Evolutionary conservation across 2,888 invertebrate genomes (phyloP), one percentile per base, ranked within the genome.

Genomic region (Tetanocera ferruginea): DNA sequence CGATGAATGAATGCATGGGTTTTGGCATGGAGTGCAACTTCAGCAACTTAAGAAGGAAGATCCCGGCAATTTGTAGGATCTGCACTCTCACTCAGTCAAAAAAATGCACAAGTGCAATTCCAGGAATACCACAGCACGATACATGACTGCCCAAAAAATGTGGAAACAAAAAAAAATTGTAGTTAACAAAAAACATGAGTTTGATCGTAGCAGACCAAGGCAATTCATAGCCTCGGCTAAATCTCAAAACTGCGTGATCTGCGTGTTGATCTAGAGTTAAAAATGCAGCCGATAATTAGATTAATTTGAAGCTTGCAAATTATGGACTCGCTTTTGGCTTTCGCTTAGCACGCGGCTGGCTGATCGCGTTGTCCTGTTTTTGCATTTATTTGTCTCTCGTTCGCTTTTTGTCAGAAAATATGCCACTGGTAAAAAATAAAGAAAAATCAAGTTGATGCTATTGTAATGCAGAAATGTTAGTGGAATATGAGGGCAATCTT

Each of bases 261-360:
- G 75, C 75, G 66, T 75, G 66, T 23, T 52, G 67, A 67, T 67
- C 66, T 67, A 37, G 23, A 66, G 51, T 25, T 17, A 25, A 66
- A 51, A 51, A 52, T 66, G 73, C 67, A 75, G 66, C 75, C 75
- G 75, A 75, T 75, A 75, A 75, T 67, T 75, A 75, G 75, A 75
- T 66, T 75, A 75, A 75, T 75, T 75, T 75, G 31, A 66, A 75
- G 75, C 75, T 55, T 62, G 75, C 31, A 75, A 74, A 74, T 74
- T 62, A 64, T 25, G 66, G 66, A 55, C 67, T 72, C 55, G 62
- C 64, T 55, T 60, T 73, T 69, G 77, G 69, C 77, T 69, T 55
- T 77, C 49, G 73, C 73, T 77, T 66, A 77, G 77, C 77, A 77
- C 77, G 77, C 73, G 77, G 73, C 67, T 43, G n/a, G 51, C 67